phyloP scores from a whole-genome alignment of 1,140 invertebrate species.

The Fopius arisanus region DNA sequence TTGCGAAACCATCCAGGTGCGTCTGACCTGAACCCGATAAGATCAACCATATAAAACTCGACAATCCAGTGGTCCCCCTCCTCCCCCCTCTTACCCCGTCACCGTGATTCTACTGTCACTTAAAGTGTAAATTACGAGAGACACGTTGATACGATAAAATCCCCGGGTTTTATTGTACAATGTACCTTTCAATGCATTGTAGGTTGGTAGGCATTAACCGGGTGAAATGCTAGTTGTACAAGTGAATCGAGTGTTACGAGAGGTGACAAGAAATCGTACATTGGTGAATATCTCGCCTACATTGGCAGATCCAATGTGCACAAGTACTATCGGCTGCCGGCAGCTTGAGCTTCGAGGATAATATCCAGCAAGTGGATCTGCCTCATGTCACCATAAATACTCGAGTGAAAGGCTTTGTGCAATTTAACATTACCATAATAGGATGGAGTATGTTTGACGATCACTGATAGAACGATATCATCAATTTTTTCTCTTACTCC shows the following conservation, averaged over 20 bases:
- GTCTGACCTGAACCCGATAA: neutral
- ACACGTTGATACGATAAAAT: neutral
- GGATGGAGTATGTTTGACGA: too few relatives aligned
- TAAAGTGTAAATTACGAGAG: neutral
- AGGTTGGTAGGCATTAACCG: neutral
- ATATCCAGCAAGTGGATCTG: neutral
- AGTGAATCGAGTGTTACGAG: neutral
- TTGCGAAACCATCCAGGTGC: neutral
- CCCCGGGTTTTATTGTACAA: neutral
- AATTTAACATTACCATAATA: constrained; percentile 18
- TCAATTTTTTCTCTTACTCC: too few relatives aligned
- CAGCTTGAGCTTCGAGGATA: neutral
- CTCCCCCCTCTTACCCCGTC: neutral
- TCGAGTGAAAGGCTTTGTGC: constrained; percentile 14
- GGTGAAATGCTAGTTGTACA: neutral
- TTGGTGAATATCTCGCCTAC: neutral
- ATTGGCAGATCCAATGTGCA: constrained; percentile 24
- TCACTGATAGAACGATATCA: too few relatives aligned
- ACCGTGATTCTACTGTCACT: neutral
- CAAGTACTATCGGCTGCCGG: constrained; percentile 25
- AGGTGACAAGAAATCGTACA: neutral
- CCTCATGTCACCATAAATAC: constrained; percentile 28
- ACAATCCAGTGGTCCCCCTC: neutral
- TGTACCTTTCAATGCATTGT: neutral
- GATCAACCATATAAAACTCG: neutral